Evolutionary conservation across 2,888 invertebrate species (phyloP), one percentile per base, ranked within the genome.

Genomic region (Nephrocerus scutellatus): DNA sequence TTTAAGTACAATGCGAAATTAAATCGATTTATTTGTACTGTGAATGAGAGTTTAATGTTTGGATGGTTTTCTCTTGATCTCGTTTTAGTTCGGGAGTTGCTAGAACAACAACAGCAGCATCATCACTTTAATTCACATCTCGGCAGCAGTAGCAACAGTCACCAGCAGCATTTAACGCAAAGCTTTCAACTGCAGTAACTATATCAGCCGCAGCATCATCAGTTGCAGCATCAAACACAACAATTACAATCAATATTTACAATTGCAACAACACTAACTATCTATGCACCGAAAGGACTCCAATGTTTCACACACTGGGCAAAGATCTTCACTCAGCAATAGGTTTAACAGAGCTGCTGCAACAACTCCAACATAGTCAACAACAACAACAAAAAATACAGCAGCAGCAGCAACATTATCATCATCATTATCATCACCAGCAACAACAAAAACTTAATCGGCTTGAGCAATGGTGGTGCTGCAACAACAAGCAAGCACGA

Each of bases 171-270:
- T 13, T 15, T 19, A 21, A 25, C 30, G 54, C 57, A 19, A 30
- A 54, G 13, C 43, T 38, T 16, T 31, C 48, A 7, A 43, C 47
- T 16, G 52, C 48, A 35, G 36, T 47, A 9, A 49, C 54, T 19
- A 43, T 51, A 23, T 38, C 41, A 26, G 43, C 41, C n/a, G 54
- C 47, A 14, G 37, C 46, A 1, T 46, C 51, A 25, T 33, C 34
- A 18, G 52, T 55, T n/a, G 39, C 49, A 13, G 21, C 6, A 26
- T 40, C 25, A 28, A 20, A 23, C 41, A 30, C 25, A 39, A 16
- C 6, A 47, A 44, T 32, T 35, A 40, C 2, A 44, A 43, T n/a
- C n/a, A n/a, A n/a, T n/a, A n/a, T n/a, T n/a, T n/a, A n/a, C n/a
- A n/a, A n/a, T n/a, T n/a, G n/a, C n/a, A n/a, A n/a, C n/a, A n/a